Evolutionary conservation across 2,888 invertebrate species (phyloP).

Genomic region (Mesochorus sp.): DNA sequence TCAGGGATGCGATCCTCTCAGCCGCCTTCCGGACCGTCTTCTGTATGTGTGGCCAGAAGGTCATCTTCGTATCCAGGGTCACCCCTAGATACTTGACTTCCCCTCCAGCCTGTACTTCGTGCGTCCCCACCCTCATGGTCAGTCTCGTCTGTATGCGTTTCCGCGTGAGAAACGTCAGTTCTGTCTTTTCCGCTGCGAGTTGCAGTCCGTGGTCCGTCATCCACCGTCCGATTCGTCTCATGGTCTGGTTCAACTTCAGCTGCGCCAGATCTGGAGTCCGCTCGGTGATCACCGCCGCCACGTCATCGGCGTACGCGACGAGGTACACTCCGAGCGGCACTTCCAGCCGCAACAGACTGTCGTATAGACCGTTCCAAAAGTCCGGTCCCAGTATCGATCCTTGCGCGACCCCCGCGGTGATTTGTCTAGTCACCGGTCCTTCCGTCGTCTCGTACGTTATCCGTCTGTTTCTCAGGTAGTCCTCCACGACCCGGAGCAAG

Average conservation of each 20-base stretch:
- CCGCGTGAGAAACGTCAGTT: no score
- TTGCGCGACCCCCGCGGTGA: no score
- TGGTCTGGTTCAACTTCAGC: conserved; percentile 29
- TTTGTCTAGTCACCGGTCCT: no score
- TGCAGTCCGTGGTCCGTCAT: conserved; percentile 36
- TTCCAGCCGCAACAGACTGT: no score
- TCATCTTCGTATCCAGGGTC: conserved; percentile 47
- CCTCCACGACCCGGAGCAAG: conserved; percentile 44
- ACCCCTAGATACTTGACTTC: conserved; percentile 65
- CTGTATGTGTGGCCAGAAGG: not conserved
- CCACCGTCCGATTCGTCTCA: conserved; percentile 30
- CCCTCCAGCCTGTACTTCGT: conserved; percentile 17
- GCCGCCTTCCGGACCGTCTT: conserved; percentile 53
- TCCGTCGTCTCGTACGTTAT: conserved; percentile 56
- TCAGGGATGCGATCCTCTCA: no score
- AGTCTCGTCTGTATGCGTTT: no score
- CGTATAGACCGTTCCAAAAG: no score
- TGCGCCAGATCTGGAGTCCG: no score
- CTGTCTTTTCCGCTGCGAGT: conserved; percentile 57
- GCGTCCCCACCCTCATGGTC: conserved; percentile 43
- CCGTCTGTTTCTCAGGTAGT: conserved; percentile 57
- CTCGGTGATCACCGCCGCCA: no score
- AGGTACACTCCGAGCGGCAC: no score
- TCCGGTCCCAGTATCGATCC: no score
- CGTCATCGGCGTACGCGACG: no score